Conservation (phyloP, 2,888 invertebrate genomes). For the Mythimna loreyi region DNA sequence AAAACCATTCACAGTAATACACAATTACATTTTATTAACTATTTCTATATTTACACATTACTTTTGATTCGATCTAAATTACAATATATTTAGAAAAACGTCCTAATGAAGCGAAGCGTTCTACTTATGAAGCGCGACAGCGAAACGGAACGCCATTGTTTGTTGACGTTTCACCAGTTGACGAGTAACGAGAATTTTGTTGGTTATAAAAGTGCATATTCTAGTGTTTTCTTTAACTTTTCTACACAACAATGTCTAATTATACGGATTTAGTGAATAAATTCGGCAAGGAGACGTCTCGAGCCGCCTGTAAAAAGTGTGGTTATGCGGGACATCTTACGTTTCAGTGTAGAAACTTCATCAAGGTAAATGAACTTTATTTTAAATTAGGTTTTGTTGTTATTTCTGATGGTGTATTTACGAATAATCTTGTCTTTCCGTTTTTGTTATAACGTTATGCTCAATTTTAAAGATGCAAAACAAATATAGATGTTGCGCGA, state of each 20-base stretch:
- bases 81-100: neutral
- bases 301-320: conserved; percentile 98
- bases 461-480: too few relatives aligned
- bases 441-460: too few relatives aligned
- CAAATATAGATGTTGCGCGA: too few relatives aligned
- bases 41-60: neutral
- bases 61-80: neutral
- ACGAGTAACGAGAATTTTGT: conserved; percentile 14
- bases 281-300: conserved; percentile 93
- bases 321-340: conserved; percentile 99
- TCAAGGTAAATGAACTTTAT: conserved; percentile 91
- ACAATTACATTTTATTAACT: neutral
- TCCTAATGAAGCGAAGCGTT: neutral
- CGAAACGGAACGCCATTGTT: conserved; percentile 58
- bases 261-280: conserved; percentile 84
- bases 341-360: conserved; percentile 98
- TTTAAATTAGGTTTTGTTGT: neutral
- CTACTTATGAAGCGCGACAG: fast-evolving
- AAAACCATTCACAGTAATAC: neutral
- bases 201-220: conserved; percentile 13
- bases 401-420: neutral
- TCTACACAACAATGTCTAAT: conserved; percentile 76
- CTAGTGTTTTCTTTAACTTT: conserved; percentile 21
- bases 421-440: neutral
- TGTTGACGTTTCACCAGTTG: conserved; percentile 60